These are phyloP conservation scores for Bergia puertoricense DNA, from an alignment of 92 coral and sea anemone genomes.

Conservation along the genomic window DNA sequence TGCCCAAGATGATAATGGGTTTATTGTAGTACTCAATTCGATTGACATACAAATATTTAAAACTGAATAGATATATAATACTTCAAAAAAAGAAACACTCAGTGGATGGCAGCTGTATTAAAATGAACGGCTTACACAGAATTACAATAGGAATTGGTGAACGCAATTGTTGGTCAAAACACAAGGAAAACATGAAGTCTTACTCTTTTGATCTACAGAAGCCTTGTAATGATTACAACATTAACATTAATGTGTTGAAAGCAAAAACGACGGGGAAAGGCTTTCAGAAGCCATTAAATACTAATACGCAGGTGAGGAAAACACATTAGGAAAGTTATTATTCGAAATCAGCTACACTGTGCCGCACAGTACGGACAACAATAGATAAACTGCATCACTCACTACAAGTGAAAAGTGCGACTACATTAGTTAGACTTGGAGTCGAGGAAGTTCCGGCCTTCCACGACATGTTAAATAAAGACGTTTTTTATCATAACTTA, in stretches of 20 bases:
- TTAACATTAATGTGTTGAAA: slow-evolving; percentile 40
- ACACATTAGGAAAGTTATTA: slow-evolving; percentile 28
- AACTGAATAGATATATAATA: slow-evolving; percentile 45
- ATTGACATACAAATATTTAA: slow-evolving; percentile 48
- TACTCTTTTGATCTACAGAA: slow-evolving; percentile 14
- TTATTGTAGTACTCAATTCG: slow-evolving; percentile 37
- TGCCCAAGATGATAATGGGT: slow-evolving; percentile 15
- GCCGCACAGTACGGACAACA: slow-evolving; percentile 16
- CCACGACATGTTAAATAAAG: slow-evolving; percentile 22
- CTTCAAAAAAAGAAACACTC: slow-evolving; percentile 43
- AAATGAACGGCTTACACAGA: slow-evolving; percentile 40
- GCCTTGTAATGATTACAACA: slow-evolving; percentile 13
- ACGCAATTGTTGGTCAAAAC: slow-evolving; percentile 29
- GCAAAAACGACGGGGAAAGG: slow-evolving; percentile 29
- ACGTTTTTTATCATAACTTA: not conserved
- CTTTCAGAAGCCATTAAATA: slow-evolving; percentile 40
- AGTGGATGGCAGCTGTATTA: slow-evolving; percentile 34
- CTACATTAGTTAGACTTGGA: not conserved
- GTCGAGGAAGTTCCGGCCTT: slow-evolving; percentile 12
- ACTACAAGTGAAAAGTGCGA: not conserved
- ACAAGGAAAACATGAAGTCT: slow-evolving; percentile 30
- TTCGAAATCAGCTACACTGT: slow-evolving; percentile 14
- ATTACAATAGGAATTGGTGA: slow-evolving; percentile 16
- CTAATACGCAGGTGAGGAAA: slow-evolving; percentile 46
- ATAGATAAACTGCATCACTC: slow-evolving; percentile 7